phyloP scores from a whole-genome alignment of 2,113 vertebrate genomes.

The Sorex fumeus region DNA sequence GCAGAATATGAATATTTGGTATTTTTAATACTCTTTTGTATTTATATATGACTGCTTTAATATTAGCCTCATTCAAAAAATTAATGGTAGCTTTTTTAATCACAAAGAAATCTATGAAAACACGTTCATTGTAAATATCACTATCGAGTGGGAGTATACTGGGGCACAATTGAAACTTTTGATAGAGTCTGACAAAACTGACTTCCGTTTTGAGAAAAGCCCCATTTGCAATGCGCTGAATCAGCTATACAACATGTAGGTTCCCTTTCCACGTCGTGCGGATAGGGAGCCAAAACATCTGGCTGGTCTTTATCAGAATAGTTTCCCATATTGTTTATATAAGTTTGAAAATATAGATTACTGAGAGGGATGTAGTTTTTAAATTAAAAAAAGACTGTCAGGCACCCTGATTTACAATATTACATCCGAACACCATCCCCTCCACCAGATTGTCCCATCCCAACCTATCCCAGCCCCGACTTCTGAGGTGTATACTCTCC shows the following conservation, averaged over 20 bases:
- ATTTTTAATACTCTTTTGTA: neutral
- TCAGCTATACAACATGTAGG: slow-evolving; percentile 30
- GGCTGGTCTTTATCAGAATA: slow-evolving; percentile 60
- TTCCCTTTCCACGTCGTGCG: slow-evolving; percentile 8
- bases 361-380: slow-evolving; percentile 35
- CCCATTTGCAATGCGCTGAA: slow-evolving; percentile 15
- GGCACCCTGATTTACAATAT: too few species aligned
- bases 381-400: too few species aligned
- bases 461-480: too few species aligned
- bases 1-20: neutral
- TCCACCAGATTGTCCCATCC: too few species aligned
- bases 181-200: slow-evolving; percentile 41
- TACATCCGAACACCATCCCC: too few species aligned
- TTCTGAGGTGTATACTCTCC: slow-evolving; percentile 33
- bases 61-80: slow-evolving; percentile 43
- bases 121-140: slow-evolving; percentile 48
- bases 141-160: neutral
- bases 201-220: slow-evolving; percentile 64
- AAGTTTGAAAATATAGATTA: slow-evolving; percentile 45
- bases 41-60: slow-evolving; percentile 49
- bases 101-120: slow-evolving; percentile 34
- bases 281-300: slow-evolving; percentile 39
- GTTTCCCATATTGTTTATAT: slow-evolving; percentile 48
- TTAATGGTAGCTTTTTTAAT: neutral
- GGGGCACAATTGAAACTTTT: neutral